Conservation (phyloP, 1,140 invertebrate species). For the Anastrepha ludens region DNA sequence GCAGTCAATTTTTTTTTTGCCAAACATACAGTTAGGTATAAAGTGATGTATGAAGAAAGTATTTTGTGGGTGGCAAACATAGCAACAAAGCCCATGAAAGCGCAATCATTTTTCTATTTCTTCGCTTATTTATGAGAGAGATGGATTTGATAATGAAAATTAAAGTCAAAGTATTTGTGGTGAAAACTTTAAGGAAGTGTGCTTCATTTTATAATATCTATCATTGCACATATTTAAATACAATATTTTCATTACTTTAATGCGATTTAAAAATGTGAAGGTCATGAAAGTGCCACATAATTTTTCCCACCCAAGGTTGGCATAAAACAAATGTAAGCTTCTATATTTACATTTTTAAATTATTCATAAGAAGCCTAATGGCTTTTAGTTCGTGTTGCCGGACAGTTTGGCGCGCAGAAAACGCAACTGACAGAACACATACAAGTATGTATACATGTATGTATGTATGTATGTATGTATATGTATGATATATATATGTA, state of each 20-base stretch:
- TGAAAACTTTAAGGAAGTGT: too few relatives aligned
- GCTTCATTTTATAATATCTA: too few relatives aligned
- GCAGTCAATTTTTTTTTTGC: too few relatives aligned
- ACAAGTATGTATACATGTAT: neutral
- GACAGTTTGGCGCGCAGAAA: too few relatives aligned
- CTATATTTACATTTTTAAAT: neutral
- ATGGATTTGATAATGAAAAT: neutral
- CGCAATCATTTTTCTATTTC: neutral
- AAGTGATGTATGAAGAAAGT: too few relatives aligned
- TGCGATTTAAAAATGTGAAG: neutral
- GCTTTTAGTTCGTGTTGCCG: too few relatives aligned
- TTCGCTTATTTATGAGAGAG: neutral
- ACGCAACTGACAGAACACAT: neutral
- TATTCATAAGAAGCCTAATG: too few relatives aligned
- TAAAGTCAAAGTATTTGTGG: neutral
- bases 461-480: neutral
- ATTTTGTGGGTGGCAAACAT: neutral
- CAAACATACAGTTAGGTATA: too few relatives aligned
- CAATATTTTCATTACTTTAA: too few relatives aligned
- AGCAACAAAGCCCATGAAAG: neutral
- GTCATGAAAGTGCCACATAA: neutral
- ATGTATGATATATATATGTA: neutral
- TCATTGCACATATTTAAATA: too few relatives aligned
- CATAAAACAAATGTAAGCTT: neutral
- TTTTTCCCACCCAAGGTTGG: neutral